Evolutionary conservation across 2,113 vertebrate genomes (phyloP).

Genomic region (Pluvianellus socialis): DNA sequence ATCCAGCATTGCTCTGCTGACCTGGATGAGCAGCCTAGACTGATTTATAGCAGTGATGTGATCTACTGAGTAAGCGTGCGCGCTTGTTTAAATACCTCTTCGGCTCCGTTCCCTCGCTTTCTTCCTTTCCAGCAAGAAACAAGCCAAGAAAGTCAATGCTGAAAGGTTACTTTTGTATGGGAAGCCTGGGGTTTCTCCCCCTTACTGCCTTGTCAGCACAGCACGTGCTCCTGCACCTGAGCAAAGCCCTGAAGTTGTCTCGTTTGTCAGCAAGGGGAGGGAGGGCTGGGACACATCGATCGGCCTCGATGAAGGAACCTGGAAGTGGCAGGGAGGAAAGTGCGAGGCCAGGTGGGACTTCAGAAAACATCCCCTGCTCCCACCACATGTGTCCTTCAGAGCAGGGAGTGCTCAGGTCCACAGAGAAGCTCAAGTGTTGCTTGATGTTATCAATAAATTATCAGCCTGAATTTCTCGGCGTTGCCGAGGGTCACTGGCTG

Average conservation of each 20-base stretch:
- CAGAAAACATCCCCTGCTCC: neutral
- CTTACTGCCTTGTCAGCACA: neutral
- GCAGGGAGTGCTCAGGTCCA: neutral
- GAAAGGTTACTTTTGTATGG: neutral
- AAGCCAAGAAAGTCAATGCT: neutral
- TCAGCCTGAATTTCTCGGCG: conserved; percentile 45
- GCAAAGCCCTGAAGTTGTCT: neutral
- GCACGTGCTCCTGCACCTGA: neutral
- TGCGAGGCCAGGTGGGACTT: conserved; percentile 13
- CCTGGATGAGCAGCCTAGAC: neutral
- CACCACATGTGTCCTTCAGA: neutral
- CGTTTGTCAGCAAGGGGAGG: neutral
- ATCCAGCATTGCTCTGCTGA: neutral
- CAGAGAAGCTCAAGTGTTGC: conserved; percentile 73
- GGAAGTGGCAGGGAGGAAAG: conserved; percentile 48
- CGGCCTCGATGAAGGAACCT: conserved; percentile 72
- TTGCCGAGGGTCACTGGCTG: conserved; percentile 46
- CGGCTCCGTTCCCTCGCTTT: neutral
- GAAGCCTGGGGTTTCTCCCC: neutral
- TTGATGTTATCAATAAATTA: conserved; percentile 82
- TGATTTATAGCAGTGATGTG: neutral
- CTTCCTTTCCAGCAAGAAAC: neutral
- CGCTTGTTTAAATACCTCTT: neutral
- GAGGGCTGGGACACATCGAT: conserved; percentile 58
- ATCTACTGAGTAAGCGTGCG: accelerated